Evolutionary conservation across 2,797 vertebrate genomes (phyloP).

Genomic region (Brachyalestes nurse): DNA sequence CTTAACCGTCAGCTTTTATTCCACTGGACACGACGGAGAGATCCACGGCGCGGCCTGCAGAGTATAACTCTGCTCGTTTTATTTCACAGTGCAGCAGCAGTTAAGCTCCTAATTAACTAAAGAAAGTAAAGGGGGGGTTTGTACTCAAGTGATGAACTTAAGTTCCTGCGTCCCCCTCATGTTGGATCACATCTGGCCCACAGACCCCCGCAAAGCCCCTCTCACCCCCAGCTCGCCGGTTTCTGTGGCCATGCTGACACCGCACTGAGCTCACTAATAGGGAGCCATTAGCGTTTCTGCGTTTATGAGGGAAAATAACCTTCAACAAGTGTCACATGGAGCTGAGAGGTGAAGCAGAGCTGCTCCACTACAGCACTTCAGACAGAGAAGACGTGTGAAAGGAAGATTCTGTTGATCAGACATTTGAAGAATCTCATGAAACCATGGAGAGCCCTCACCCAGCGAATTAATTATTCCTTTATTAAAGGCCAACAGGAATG

Average conservation of each 20-base stretch:
- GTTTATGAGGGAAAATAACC: conserved; percentile 65
- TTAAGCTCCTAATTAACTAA: neutral
- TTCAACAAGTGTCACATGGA: conserved; percentile 43
- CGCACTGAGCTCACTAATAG: conserved; percentile 39
- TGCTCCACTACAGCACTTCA: conserved; percentile 18
- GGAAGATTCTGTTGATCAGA: conserved; percentile 14
- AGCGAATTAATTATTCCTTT: neutral
- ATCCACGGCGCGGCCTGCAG: neutral
- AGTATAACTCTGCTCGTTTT: neutral
- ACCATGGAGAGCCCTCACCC: neutral
- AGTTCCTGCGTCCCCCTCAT: neutral
- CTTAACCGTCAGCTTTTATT: neutral
- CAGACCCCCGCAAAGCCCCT: neutral
- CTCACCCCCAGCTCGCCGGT: neutral
- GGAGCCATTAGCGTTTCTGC: conserved; percentile 43
- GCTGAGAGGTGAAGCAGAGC: neutral
- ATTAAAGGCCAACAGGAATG: neutral
- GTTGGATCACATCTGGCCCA: conserved; percentile 18
- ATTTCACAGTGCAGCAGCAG: neutral
- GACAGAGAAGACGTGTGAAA: conserved; percentile 14
- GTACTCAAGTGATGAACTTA: conserved; percentile 14
- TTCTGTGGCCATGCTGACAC: neutral
- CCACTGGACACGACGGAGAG: neutral
- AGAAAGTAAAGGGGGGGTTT: neutral
- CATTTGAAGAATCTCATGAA: conserved; percentile 1